These are phyloP conservation scores for Melanotaenia nigrans DNA, from an alignment of 2,797 vertebrate genomes.

Conservation along the genomic window DNA sequence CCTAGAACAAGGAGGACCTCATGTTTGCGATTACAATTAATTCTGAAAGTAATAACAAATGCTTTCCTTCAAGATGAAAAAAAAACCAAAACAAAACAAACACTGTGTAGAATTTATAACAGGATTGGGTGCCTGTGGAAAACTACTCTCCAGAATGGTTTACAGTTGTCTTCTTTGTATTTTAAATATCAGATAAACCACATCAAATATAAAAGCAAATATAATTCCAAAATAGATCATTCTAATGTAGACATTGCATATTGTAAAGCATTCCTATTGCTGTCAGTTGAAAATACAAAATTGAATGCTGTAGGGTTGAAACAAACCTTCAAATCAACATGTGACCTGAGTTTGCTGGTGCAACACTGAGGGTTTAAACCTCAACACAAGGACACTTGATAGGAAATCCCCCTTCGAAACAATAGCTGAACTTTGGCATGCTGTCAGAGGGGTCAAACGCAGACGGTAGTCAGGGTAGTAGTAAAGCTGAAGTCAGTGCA, in stretches of 20 bases:
- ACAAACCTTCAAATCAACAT: constrained; percentile 68
- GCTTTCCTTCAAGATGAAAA: constrained; percentile 8
- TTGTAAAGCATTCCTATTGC: constrained; percentile 85
- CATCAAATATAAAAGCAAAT: constrained; percentile 55
- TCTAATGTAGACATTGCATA: constrained; percentile 87
- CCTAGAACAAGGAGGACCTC: constrained; percentile 26
- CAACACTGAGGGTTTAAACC: constrained; percentile 83
- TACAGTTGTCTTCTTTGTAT: constrained; percentile 26
- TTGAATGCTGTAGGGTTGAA: constrained; percentile 79
- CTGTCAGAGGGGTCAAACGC: constrained; percentile 43
- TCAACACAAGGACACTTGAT: constrained; percentile 74
- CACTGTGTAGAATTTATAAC: constrained; percentile 29
- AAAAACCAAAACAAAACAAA: background rate
- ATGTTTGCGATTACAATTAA: constrained; percentile 37
- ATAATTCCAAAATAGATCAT: constrained; percentile 52
- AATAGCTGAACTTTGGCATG: constrained; percentile 68
- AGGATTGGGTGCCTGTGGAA: constrained; percentile 20
- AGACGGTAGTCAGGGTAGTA: constrained; percentile 56
- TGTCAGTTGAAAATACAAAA: constrained; percentile 83
- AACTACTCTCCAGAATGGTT: constrained; percentile 36
- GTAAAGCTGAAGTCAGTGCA: constrained; percentile 55
- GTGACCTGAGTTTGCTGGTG: constrained; percentile 74
- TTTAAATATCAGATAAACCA: constrained; percentile 45
- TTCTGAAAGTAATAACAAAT: constrained; percentile 28
- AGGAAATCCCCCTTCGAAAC: constrained; percentile 42